These are phyloP conservation scores for Phoenicopterus ruber DNA, from an alignment of 2,113 vertebrate species.

Conservation along the genomic window DNA sequence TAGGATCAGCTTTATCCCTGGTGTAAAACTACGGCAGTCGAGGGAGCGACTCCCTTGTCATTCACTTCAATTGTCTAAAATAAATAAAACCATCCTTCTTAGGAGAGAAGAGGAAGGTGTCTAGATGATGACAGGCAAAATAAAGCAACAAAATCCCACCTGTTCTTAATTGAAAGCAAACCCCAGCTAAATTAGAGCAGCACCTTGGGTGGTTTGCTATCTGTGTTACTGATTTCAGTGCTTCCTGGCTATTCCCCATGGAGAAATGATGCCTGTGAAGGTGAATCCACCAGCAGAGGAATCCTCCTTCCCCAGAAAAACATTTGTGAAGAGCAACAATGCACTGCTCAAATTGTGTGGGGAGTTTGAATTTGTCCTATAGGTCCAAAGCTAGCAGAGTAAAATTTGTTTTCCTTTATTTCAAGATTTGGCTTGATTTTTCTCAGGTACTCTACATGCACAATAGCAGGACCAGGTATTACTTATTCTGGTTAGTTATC, in stretches of 20 bases:
- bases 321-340: not conserved
- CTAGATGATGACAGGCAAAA: not conserved
- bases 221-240: not conserved
- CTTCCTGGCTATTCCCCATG: not conserved
- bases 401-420: not conserved
- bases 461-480: not conserved
- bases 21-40: not conserved
- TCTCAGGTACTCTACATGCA: not conserved
- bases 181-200: not conserved
- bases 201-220: not conserved
- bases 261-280: not conserved
- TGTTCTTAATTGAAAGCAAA: conserved; percentile 8
- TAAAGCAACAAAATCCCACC: not conserved
- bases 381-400: not conserved
- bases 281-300: not conserved
- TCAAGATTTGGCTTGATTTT: not conserved
- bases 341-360: not conserved
- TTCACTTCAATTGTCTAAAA: not conserved
- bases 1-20: not conserved
- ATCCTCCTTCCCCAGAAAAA: not conserved
- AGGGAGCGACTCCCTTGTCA: not conserved
- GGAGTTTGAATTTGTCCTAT: not conserved
- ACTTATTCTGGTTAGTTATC: not conserved
- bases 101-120: not conserved
- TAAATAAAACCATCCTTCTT: not conserved